Percentiles rank a stretch among this genome's conserved stretches.
phyloP scores from a whole-genome alignment of 2,888 invertebrate species.

The Itoplectis maculator region DNA sequence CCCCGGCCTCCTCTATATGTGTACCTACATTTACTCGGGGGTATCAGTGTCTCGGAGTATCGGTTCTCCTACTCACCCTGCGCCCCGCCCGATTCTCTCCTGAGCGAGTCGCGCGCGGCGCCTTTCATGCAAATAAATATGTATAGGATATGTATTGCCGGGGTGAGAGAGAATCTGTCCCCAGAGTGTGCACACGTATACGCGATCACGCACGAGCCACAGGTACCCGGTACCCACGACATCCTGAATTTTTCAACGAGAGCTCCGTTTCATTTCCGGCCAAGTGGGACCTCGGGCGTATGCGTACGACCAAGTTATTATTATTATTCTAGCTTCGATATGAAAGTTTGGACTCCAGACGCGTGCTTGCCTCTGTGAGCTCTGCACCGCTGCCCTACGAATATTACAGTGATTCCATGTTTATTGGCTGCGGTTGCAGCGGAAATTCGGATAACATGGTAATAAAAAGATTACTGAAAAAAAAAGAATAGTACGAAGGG shows the following conservation, averaged over 20 bases:
- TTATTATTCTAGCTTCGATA: background rate
- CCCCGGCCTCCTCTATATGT: background rate
- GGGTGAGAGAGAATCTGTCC: slow-evolving; percentile 30
- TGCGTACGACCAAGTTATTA: slow-evolving; percentile 15
- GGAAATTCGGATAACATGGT: background rate
- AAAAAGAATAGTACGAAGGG: background rate
- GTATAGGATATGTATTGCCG: slow-evolving; percentile 34
- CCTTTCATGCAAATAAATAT: slow-evolving; percentile 46
- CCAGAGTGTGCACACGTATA: slow-evolving; percentile 24
- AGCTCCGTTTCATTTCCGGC: slow-evolving; percentile 44
- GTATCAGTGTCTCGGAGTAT: background rate
- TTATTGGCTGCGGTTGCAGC: background rate
- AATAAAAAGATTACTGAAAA: background rate
- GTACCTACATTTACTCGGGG: background rate
- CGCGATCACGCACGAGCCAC: slow-evolving; percentile 17
- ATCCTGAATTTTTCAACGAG: slow-evolving; percentile 60
- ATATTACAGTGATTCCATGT: slow-evolving; percentile 5
- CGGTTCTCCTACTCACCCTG: background rate
- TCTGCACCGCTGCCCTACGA: background rate
- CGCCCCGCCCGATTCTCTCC: background rate
- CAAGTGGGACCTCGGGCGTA: slow-evolving; percentile 4
- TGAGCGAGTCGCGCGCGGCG: slow-evolving; percentile 10
- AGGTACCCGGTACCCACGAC: background rate
- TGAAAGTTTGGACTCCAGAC: background rate
- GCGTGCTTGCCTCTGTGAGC: slow-evolving; percentile 2